Conservation (phyloP, 2,797 vertebrate genomes). For the Hyperoplus lanceolatus region DNA sequence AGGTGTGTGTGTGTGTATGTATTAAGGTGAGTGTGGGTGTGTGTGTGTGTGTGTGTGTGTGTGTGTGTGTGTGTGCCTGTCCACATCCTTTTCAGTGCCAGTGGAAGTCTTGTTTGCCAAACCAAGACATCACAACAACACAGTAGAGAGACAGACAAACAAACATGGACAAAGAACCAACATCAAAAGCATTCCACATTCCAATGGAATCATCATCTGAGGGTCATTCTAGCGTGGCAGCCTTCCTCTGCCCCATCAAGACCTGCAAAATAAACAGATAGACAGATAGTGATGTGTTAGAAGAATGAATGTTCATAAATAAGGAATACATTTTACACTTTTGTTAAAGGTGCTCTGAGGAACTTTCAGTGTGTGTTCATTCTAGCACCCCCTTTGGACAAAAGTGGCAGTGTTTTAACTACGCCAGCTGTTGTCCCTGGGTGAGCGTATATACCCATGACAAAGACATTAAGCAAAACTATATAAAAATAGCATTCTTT, state of each 20-base stretch:
- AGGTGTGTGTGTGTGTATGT: slow-evolving; percentile 5
- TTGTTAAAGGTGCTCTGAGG: too few relatives aligned
- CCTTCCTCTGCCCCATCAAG: slow-evolving; percentile 78
- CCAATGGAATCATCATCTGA: slow-evolving; percentile 76
- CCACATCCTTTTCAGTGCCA: slow-evolving; percentile 58
- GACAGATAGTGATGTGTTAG: slow-evolving; percentile 37
- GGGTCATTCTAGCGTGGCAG: slow-evolving; percentile 57
- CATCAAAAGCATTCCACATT: slow-evolving; percentile 81
- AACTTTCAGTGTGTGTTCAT: too few relatives aligned
- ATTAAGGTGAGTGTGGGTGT: slow-evolving; percentile 34
- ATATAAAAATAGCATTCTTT: too few relatives aligned
- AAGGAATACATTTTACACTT: too few relatives aligned
- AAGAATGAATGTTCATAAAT: slow-evolving; percentile 2
- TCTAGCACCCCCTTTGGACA: too few relatives aligned
- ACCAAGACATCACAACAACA: slow-evolving; percentile 65
- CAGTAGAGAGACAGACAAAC: slow-evolving; percentile 45
- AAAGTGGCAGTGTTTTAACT: too few relatives aligned
- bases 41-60: slow-evolving; percentile 18
- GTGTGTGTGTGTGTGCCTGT: not conserved
- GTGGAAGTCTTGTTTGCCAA: slow-evolving; percentile 59
- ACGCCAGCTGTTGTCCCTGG: too few relatives aligned
- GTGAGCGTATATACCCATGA: too few relatives aligned
- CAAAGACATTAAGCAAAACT: too few relatives aligned
- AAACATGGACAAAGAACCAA: slow-evolving; percentile 61
- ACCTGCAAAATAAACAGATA: slow-evolving; percentile 75